phyloP scores from a whole-genome alignment of 2,888 invertebrate species.

The Luperina nickerlii region DNA sequence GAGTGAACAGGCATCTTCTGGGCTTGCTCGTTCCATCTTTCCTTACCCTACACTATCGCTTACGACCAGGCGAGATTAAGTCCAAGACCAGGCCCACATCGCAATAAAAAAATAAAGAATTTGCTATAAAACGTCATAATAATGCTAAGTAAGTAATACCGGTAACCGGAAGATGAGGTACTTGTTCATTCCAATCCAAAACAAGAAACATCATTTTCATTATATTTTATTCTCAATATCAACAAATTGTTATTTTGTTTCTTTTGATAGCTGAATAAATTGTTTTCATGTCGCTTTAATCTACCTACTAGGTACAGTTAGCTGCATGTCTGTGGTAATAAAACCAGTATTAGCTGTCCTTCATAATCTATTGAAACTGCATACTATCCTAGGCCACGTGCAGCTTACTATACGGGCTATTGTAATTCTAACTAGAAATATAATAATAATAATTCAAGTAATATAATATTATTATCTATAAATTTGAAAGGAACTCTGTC shows the following conservation, averaged over 20 bases:
- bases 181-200: slow-evolving; percentile 16
- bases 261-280: slow-evolving; percentile 20
- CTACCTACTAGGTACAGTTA: neutral
- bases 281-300: neutral
- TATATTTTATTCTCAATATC: neutral
- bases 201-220: neutral
- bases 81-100: neutral
- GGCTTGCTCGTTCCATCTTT: neutral
- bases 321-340: neutral
- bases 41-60: too few relatives aligned
- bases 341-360: neutral
- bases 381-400: too few relatives aligned
- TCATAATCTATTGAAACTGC: neutral
- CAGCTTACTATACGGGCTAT: too few relatives aligned
- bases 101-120: neutral
- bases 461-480: too few relatives aligned
- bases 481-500: too few relatives aligned
- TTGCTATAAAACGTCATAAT: neutral
- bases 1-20: too few relatives aligned
- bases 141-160: neutral
- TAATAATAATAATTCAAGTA: too few relatives aligned
- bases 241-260: slow-evolving; percentile 12
- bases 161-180: slow-evolving; percentile 25
- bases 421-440: too few relatives aligned
- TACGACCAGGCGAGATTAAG: neutral